Evolutionary conservation across 2,888 invertebrate species (phyloP).

Genomic region (Saturnia pavonia): DNA sequence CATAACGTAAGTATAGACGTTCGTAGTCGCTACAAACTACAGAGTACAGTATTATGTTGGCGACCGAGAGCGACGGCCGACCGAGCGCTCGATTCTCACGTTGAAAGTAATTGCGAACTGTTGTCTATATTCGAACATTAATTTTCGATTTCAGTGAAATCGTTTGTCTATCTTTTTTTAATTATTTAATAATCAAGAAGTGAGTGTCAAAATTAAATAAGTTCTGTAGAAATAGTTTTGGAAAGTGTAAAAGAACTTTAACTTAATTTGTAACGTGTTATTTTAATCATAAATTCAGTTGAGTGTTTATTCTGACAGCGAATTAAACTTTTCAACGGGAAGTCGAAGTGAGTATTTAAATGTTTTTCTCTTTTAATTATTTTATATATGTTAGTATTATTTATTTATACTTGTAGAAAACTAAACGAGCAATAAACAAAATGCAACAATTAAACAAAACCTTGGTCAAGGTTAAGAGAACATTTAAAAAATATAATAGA

Average conservation of each 20-base stretch:
- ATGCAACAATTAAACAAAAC: no score
- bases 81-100: constrained; percentile 19
- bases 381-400: neutral
- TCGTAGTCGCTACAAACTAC: constrained; percentile 24
- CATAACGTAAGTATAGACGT: constrained; percentile 1
- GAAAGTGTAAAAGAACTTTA: constrained; percentile 2
- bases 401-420: neutral
- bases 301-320: constrained; percentile 11
- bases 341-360: neutral
- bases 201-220: neutral
- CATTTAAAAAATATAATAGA: no score
- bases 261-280: neutral
- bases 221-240: constrained; percentile 14
- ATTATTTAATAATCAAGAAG: neutral
- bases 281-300: neutral
- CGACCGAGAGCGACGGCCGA: constrained; percentile 25
- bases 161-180: neutral
- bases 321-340: constrained; percentile 2
- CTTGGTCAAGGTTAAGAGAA: no score
- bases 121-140: constrained; percentile 15
- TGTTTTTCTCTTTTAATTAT: constrained; percentile 13
- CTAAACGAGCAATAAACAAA: no score
- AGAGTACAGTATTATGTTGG: constrained; percentile 17
- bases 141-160: neutral
- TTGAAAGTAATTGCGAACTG: constrained; percentile 18